Base-by-base conservation (phyloP, 2,797 vertebrate genomes). In the Gymnothorax reevesii region DNA sequence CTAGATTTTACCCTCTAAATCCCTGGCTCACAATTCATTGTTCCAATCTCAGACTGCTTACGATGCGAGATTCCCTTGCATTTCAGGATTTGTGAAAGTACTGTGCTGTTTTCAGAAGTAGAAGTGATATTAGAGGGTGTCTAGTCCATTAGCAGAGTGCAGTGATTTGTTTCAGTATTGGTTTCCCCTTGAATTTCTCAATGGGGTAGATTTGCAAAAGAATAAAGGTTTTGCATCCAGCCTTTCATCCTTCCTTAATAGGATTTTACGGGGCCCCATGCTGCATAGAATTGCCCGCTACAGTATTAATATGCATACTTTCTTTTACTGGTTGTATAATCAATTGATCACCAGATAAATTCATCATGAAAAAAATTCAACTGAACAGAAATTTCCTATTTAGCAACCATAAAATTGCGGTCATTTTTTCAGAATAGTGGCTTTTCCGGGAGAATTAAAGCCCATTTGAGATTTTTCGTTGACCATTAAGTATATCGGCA, bases 41-140 rank as follows among this genome's bases (percentile, higher is more conserved):
- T 57, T 27, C 60, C 13, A 2, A 42, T 59, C 13, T 77, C n/a
- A 57, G 22, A 75, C 2, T 33, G 6, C n/a, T 49, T 77, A 77
- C n/a, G 73, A 55, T 10, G 66, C 25, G 87, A 82, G 86, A 88
- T 82, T 86, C 87, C 86, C 54, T 85, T 85, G 62, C 52, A 75
- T 91, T 92, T 89, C 89, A 83, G 92, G 90, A 88, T 86, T 84
- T 69, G 83, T 90, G 86, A 85, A 87, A 88, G 86, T 69, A 73
- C 10, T 12, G 17, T 42, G 82, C 82, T 86, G 84, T 89, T 88
- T 69, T 79, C 84, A 84, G 87, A 80, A 87, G 89, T 91, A 88
- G 93, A 93, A 88, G 88, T 54, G 87, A 91, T 93, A 94, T 93
- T 91, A 89, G 91, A 91, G 87, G 91, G 90, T 92, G 92, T 94